Base-by-base conservation (phyloP, 2,113 vertebrate genomes). In the Heliornis fulica region DNA sequence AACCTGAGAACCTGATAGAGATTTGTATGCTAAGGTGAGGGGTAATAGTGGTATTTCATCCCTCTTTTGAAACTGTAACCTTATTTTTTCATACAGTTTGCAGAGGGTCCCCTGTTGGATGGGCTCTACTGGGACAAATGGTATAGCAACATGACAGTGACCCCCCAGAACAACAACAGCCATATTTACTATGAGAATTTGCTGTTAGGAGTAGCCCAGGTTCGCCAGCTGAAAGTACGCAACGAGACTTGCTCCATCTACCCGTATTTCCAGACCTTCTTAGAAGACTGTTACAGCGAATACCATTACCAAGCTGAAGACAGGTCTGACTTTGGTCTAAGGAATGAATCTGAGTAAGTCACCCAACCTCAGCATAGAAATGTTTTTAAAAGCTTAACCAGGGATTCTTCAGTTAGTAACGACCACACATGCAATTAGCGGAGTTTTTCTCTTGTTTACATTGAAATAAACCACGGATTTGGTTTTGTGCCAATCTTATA, bases 171-270 rank as follows among this genome's bases (percentile, higher is more conserved):
- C 46, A 97, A 92, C 61, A 93, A 21, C 81, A 97, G 96, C 72
- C 94, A n/a, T 10, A 97, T 97, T 90, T 97, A 97, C 96, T 97
- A 94, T 5, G 98, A 98, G 93, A 98, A 98, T 57, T 91, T 98
- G 69, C 95, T 98, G 34, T 13, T 98, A 26, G 97, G 97, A 90
- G 89, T 87, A 53, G 96, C 96, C 71, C 97, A 94, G 86, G 78
- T 97, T 16, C 96, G 97, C 19, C 97, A 98, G 69, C 78, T 98
- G 34, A 98, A 97, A 96, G 96, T 97, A 40, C 94, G 85, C 61
- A 98, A 96, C 69, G 94, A 74, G 72, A 97, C 96, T 5, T 97
- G 98, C 53, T 91, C 82, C 59, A 81, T 97, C 66, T 85, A 96
- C 78, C 63, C 96, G 2, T 78, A 93, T 54, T 97, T 98, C 88